Percentiles rank a stretch among this genome's conserved stretches.
Evolutionary conservation across 2,888 invertebrate genomes (phyloP).

Genomic region (Ectemnius lituratus): DNA sequence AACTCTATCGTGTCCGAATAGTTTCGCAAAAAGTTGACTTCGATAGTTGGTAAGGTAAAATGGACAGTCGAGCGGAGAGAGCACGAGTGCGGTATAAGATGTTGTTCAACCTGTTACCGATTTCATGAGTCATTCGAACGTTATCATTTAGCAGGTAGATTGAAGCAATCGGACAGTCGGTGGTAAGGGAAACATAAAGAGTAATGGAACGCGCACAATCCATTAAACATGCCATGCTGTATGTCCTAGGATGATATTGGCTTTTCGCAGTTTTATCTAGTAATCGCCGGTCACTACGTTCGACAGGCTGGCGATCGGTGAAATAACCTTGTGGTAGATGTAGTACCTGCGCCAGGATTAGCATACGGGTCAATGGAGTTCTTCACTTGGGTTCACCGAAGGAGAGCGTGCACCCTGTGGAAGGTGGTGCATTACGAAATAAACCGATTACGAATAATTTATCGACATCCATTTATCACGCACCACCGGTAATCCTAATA

Average conservation of each 20-base stretch:
- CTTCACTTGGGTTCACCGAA: slow-evolving; percentile 2
- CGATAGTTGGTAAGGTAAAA: no score
- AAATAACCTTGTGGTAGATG: slow-evolving; percentile 38
- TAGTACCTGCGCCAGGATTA: slow-evolving; percentile 30
- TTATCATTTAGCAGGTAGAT: not conserved
- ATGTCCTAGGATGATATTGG: not conserved
- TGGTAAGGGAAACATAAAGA: not conserved
- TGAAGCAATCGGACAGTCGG: not conserved
- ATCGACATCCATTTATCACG: slow-evolving; percentile 27
- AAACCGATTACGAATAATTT: slow-evolving; percentile 43
- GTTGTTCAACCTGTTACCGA: slow-evolving; percentile 5
- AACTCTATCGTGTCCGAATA: no score
- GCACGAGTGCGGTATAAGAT: no score
- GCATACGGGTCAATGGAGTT: slow-evolving; percentile 19
- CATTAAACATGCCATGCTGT: not conserved
- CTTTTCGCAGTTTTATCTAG: slow-evolving; percentile 37
- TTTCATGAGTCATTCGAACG: slow-evolving; percentile 1
- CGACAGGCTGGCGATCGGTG: slow-evolving; percentile 22
- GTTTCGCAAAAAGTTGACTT: no score
- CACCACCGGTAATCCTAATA: slow-evolving; percentile 8
- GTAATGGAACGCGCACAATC: not conserved
- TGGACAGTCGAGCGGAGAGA: no score
- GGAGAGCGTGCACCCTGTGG: not conserved
- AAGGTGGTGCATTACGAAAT: slow-evolving; percentile 17
- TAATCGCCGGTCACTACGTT: slow-evolving; percentile 19